Evolutionary conservation across 2,888 invertebrate genomes (phyloP).

Genomic region (Drosophila kokeensis): DNA sequence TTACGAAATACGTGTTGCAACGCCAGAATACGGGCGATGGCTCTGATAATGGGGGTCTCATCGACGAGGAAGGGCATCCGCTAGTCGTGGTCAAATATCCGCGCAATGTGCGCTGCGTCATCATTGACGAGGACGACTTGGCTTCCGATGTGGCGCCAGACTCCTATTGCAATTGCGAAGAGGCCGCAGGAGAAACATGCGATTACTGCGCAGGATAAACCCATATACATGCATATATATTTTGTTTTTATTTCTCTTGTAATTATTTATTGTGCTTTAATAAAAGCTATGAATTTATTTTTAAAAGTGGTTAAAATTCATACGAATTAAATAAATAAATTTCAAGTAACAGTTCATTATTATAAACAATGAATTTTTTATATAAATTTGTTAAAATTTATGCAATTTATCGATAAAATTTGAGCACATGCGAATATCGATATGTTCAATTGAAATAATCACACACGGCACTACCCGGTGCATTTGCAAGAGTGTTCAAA

Average conservation of each 20-base stretch:
- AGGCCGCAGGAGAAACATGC: constrained; percentile 34
- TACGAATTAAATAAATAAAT: background rate
- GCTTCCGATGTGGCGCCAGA: constrained; percentile 66
- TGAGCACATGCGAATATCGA: background rate
- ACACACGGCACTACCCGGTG: too few species aligned
- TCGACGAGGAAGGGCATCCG: constrained; percentile 74
- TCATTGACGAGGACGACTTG: constrained; percentile 69
- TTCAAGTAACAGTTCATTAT: too few species aligned
- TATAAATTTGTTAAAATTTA: too few species aligned
- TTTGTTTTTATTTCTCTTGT: constrained; percentile 9
- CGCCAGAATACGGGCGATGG: constrained; percentile 59
- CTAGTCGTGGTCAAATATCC: constrained; percentile 78
- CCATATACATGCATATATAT: constrained; percentile 21
- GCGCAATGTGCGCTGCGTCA: constrained; percentile 71
- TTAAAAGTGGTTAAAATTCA: background rate
- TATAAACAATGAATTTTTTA: background rate
- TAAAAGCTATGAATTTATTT: background rate
- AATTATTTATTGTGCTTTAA: background rate
- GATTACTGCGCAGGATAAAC: constrained; percentile 24
- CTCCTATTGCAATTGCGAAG: constrained; percentile 54
- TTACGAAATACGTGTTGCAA: constrained; percentile 69
- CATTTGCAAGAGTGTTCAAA: background rate
- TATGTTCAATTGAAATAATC: background rate
- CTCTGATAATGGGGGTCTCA: constrained; percentile 54
- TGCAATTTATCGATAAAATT: constrained; percentile 2